Base-by-base conservation (phyloP, 2,113 vertebrate species). In the Sinocyclocheilus anshuiensis region DNA sequence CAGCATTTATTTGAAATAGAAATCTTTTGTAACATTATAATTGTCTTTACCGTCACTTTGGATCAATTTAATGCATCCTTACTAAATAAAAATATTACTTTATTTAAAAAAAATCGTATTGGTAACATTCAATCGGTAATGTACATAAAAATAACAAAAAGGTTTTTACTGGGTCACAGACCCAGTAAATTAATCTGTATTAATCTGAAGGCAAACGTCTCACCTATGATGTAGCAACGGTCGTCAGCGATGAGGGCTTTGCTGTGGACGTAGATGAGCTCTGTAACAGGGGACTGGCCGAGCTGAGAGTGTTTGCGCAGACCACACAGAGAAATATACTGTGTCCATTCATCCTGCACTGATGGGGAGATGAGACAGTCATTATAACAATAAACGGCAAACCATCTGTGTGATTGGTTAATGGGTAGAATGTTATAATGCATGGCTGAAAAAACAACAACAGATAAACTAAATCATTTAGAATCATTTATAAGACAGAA, bases 181-280 rank as follows among this genome's bases (percentile, higher is more conserved):
- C 42, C 7, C 42, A 42, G 42, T 42, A 42, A 42, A 42, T 45
- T 63, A n/a, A 33, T 33, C 36, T 61, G 22, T 4, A 42, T 42
- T 9, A 42, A 42, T 42, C 1, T 42, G 8, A 42, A 9, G 42
- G 42, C 42, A 42, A 45, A 48, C 45, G 67, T 86, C 96, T 94
- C 92, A 98, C 97, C 97, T 0, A 97, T 97, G 85, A 98, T 96
- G 89, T 97, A 97, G 33, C 91, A 93, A 67, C 94, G 94, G 91
- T 98, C 97, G 18, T 98, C 97, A 0, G 95, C 96, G 2, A 98
- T 97, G 53, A 98, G 94, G 84, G 96, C 91, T 93, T 98, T 98
- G 95, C 97, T 98, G 92, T 98, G 97, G 78, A 98, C 93, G 7
- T 98, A 97, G 90, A 97, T 95, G 88, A 97, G 95, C 88, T 97